These are phyloP conservation scores for Drosophila suboccidentalis DNA, from an alignment of 2,888 invertebrate genomes.

Conservation along the genomic window DNA sequence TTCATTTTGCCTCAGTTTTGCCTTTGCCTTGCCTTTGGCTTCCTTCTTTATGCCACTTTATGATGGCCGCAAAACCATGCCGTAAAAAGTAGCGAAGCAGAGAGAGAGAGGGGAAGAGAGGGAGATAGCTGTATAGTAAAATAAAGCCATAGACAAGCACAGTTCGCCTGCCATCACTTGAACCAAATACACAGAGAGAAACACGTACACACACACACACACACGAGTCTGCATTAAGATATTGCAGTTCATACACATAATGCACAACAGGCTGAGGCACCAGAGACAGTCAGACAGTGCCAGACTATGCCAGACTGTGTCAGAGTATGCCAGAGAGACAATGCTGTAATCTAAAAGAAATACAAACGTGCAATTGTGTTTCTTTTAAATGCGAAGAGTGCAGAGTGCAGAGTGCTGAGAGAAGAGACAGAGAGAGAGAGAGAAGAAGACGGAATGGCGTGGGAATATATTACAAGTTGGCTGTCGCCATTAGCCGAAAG, in stretches of 20 bases:
- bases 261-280: slow-evolving; percentile 21
- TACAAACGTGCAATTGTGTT: slow-evolving; percentile 76
- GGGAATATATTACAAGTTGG: slow-evolving; percentile 80
- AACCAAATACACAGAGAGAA: slow-evolving; percentile 36
- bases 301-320: slow-evolving; percentile 18
- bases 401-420: neutral
- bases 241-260: slow-evolving; percentile 35
- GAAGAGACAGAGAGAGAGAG: no score
- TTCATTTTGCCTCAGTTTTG: slow-evolving; percentile 59
- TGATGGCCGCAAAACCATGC: slow-evolving; percentile 70
- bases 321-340: slow-evolving; percentile 52
- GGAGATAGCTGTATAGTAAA: slow-evolving; percentile 50
- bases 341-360: slow-evolving; percentile 73
- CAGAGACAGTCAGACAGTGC: neutral
- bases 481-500: slow-evolving; percentile 72
- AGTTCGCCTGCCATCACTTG: slow-evolving; percentile 46
- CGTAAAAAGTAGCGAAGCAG: slow-evolving; percentile 47
- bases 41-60: slow-evolving; percentile 72
- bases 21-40: slow-evolving; percentile 31
- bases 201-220: slow-evolving; percentile 18
- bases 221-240: slow-evolving; percentile 24
- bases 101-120: neutral
- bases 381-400: slow-evolving; percentile 47
- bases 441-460: slow-evolving; percentile 58
- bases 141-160: slow-evolving; percentile 72